Conservation (phyloP, 2,113 vertebrate species). For the Halichoeres trimaculatus region DNA sequence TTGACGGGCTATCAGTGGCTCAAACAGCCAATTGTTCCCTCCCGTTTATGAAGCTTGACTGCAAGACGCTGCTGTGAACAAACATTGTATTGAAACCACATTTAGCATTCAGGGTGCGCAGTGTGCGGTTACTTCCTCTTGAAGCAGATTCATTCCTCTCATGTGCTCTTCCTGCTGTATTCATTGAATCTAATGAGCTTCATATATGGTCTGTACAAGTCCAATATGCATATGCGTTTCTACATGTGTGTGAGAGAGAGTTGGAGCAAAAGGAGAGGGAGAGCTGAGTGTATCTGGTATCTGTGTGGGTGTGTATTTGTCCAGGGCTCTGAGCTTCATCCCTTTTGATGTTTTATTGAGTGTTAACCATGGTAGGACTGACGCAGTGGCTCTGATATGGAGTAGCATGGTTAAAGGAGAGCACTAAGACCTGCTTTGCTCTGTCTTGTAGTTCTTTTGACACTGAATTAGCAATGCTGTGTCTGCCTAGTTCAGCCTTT, state of each 20-base stretch:
- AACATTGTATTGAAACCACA: slow-evolving; percentile 39
- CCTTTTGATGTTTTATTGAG: slow-evolving; percentile 82
- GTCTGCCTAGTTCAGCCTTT: slow-evolving; percentile 37
- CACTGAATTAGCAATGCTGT: slow-evolving; percentile 54
- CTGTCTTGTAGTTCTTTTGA: slow-evolving; percentile 57
- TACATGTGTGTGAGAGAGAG: background rate
- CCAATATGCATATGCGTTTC: background rate
- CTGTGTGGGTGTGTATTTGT: slow-evolving; percentile 71
- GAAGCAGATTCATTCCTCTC: slow-evolving; percentile 44
- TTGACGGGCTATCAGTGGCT: slow-evolving; percentile 50
- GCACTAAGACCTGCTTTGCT: slow-evolving; percentile 54
- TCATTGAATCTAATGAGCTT: slow-evolving; percentile 50
- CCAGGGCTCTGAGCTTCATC: slow-evolving; percentile 66
- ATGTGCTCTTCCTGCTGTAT: slow-evolving; percentile 40
- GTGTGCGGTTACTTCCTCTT: slow-evolving; percentile 25
- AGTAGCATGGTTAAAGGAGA: slow-evolving; percentile 60
- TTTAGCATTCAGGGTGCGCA: slow-evolving; percentile 43
- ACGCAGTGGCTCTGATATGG: slow-evolving; percentile 68
- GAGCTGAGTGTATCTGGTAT: slow-evolving; percentile 45
- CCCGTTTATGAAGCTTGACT: slow-evolving; percentile 13
- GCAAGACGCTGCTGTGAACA: slow-evolving; percentile 23
- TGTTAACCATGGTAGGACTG: slow-evolving; percentile 70
- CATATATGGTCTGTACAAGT: slow-evolving; percentile 17
- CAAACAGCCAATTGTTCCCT: slow-evolving; percentile 46
- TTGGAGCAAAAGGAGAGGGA: slow-evolving; percentile 8